Conservation (phyloP, 2,888 invertebrate species). For the Biston betularia region DNA sequence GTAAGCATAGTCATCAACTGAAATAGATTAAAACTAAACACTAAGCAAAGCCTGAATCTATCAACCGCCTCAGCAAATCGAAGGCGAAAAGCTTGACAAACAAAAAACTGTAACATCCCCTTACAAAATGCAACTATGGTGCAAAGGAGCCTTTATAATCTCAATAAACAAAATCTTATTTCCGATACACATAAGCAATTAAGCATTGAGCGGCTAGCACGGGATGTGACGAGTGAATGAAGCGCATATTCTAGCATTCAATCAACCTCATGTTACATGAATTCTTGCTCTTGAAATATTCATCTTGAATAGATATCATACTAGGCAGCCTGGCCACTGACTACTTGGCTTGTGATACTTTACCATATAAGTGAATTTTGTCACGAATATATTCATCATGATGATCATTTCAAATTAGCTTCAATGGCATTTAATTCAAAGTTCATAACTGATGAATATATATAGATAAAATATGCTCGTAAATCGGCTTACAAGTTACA, state of each 20-base stretch:
- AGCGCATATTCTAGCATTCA: conserved; percentile 9
- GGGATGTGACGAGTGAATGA: conserved; percentile 16
- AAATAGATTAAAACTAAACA: too few species aligned
- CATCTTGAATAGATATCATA: not conserved
- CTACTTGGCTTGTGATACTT: too few species aligned
- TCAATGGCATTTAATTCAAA: too few species aligned
- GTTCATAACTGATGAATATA: not conserved
- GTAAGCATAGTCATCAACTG: too few species aligned
- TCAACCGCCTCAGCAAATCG: not conserved
- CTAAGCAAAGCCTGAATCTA: too few species aligned
- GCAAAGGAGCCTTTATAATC: not conserved
- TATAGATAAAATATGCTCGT: not conserved
- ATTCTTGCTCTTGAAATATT: not conserved
- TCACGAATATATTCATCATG: too few species aligned
- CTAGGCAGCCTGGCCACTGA: not conserved
- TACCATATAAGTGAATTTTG: too few species aligned
- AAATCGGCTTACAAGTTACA: too few species aligned
- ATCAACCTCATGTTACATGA: not conserved
- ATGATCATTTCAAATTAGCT: too few species aligned
- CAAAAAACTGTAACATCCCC: not conserved
- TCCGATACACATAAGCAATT: not conserved
- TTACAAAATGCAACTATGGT: not conserved
- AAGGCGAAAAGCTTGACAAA: not conserved
- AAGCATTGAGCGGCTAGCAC: not conserved
- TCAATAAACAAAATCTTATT: not conserved